Evolutionary conservation across 2,113 vertebrate genomes (phyloP).

Genomic region (Aleadryas rufinucha): DNA sequence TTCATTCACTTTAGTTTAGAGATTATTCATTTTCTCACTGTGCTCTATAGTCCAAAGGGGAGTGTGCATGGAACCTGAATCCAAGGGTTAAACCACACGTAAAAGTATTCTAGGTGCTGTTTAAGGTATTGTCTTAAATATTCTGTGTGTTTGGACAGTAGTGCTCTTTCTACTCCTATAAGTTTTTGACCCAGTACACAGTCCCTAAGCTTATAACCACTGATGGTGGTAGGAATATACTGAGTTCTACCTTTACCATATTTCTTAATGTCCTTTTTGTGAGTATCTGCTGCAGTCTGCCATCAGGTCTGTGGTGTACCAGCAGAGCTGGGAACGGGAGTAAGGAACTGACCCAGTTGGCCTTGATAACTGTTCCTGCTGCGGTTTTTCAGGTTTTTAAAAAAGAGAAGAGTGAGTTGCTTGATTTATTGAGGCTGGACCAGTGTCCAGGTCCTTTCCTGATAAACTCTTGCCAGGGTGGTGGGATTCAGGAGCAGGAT

Average conservation of each 20-base stretch:
- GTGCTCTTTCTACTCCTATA: background rate
- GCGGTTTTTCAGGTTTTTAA: background rate
- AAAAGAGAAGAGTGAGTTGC: background rate
- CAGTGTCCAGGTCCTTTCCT: background rate
- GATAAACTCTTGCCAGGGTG: background rate
- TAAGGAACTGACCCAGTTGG: background rate
- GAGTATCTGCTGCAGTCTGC: background rate
- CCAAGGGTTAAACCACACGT: background rate
- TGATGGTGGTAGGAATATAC: background rate
- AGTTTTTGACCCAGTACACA: background rate
- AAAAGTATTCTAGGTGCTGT: background rate
- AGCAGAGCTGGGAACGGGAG: background rate
- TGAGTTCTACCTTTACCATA: background rate
- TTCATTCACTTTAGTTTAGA: background rate
- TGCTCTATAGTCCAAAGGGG: background rate
- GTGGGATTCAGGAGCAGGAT: background rate
- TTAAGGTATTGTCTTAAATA: background rate
- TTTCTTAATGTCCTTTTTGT: background rate
- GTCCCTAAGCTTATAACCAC: background rate
- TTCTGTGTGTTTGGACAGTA: background rate
- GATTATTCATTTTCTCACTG: background rate
- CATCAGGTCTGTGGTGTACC: background rate
- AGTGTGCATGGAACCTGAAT: background rate
- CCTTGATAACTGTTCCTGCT: background rate
- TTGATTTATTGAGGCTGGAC: background rate